Percentiles rank a stretch among this genome's conserved stretches.
Evolutionary conservation across 1,140 invertebrate species (phyloP).

Genomic region (Cotesia typhae): DNA sequence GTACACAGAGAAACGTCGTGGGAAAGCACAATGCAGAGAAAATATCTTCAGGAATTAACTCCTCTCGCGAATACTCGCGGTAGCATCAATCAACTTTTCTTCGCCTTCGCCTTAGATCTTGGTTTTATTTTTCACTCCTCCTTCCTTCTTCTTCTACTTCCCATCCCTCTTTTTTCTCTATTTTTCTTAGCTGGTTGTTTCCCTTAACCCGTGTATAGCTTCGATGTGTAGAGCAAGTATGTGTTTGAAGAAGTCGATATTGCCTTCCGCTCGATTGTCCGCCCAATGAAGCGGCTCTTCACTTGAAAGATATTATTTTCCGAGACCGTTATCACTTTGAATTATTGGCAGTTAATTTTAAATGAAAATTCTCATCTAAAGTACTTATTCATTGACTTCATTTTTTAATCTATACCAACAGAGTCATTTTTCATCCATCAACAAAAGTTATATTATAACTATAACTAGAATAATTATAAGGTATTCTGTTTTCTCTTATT

Average conservation of each 20-base stretch:
- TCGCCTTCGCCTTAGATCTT: background rate
- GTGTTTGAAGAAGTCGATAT: constrained; percentile 26
- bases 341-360: constrained; percentile 24
- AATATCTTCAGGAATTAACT: background rate
- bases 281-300: constrained; percentile 28
- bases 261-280: constrained; percentile 40
- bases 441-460: background rate
- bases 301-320: constrained; percentile 16
- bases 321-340: constrained; percentile 21
- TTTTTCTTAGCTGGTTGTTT: constrained; percentile 32
- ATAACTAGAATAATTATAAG: too few species aligned
- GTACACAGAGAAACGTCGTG: background rate
- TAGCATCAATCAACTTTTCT: too few species aligned
- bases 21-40: background rate
- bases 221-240: background rate
- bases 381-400: background rate
- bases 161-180: constrained; percentile 28
- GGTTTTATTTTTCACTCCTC: too few species aligned
- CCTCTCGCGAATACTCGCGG: constrained; percentile 14
- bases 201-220: constrained; percentile 7
- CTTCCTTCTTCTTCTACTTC: background rate
- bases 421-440: background rate
- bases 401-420: background rate
- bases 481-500: background rate
- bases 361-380: constrained; percentile 2